Evolutionary conservation across 2,888 invertebrate species (phyloP).

Genomic region (Suillia variegata): DNA sequence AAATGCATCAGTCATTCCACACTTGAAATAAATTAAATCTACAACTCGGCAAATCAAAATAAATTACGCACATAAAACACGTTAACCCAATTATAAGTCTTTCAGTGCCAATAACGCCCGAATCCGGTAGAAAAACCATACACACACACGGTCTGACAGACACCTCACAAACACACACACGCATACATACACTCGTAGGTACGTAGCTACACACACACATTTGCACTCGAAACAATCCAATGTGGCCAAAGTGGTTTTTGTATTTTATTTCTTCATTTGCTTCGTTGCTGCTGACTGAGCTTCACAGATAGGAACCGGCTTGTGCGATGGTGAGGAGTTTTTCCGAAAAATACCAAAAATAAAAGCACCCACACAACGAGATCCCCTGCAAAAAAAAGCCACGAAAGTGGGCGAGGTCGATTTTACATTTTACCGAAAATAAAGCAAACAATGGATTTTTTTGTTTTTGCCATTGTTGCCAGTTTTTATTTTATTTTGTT

Average conservation of each 20-base stretch:
- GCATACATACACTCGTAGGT: not conserved
- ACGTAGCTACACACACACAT: too few relatives aligned
- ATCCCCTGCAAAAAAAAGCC: too few relatives aligned
- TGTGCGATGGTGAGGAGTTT: too few relatives aligned
- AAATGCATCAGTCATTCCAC: conserved; percentile 20
- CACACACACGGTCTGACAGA: conserved; percentile 13
- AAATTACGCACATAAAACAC: conserved; percentile 35
- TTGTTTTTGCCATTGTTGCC: not conserved
- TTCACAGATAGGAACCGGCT: too few relatives aligned
- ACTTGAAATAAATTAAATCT: conserved; percentile 50
- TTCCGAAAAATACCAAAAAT: too few relatives aligned
- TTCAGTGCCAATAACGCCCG: conserved; percentile 13
- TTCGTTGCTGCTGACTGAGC: too few relatives aligned
- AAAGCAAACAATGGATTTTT: conserved; percentile 4
- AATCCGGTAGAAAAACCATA: not conserved
- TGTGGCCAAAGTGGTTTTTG: conserved; percentile 1
- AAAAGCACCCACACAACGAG: too few relatives aligned
- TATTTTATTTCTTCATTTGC: conserved; percentile 1
- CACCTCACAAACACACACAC: conserved; percentile 2
- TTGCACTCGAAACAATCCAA: not conserved
- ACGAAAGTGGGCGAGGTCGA: not conserved
- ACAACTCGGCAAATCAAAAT: conserved; percentile 35
- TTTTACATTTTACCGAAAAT: conserved; percentile 8
- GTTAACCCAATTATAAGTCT: conserved; percentile 37
- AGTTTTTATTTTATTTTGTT: not conserved